Percentiles rank a stretch among this genome's conserved stretches.
Evolutionary conservation across 2,888 invertebrate species (phyloP).

Genomic region (Cheilosia impressa): DNA sequence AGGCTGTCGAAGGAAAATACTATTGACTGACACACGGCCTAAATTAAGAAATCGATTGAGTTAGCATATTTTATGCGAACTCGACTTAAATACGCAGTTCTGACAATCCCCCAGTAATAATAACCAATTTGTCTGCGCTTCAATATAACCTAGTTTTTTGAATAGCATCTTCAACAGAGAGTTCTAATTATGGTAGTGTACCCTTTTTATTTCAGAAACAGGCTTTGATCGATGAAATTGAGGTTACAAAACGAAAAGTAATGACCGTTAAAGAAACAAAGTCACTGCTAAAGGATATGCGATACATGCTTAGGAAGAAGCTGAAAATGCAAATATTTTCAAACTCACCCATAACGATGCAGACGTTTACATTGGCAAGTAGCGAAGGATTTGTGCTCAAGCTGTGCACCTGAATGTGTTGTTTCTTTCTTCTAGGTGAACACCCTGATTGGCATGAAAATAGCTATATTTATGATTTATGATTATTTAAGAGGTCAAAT

Average conservation of each 20-base stretch:
- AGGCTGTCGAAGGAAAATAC: too few relatives aligned
- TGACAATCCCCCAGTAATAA: too few relatives aligned
- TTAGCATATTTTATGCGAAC: too few relatives aligned
- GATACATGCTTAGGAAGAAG: constrained; percentile 41
- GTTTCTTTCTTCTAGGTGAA: constrained; percentile 74
- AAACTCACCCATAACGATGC: constrained; percentile 61
- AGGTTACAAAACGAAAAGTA: constrained; percentile 5
- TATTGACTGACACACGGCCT: too few relatives aligned
- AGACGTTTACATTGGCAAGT: constrained; percentile 75
- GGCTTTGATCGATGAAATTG: constrained; percentile 5
- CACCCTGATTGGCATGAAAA: constrained; percentile 62
- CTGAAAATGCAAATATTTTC: constrained; percentile 72
- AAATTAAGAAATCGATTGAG: too few relatives aligned
- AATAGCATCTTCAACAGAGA: too few relatives aligned
- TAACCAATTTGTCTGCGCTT: too few relatives aligned
- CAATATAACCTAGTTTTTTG: too few relatives aligned
- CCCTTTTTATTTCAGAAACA: constrained; percentile 27
- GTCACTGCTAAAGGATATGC: constrained; percentile 58
- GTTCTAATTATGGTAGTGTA: background rate
- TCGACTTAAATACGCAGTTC: too few relatives aligned
- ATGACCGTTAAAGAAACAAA: constrained; percentile 7
- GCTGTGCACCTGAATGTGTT: background rate
- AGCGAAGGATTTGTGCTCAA: background rate
- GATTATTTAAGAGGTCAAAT: constrained; percentile 76
- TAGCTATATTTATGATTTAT: constrained; percentile 73